Base-by-base conservation (phyloP, 2,113 vertebrate species). In the Cephalopterus ornatus region DNA sequence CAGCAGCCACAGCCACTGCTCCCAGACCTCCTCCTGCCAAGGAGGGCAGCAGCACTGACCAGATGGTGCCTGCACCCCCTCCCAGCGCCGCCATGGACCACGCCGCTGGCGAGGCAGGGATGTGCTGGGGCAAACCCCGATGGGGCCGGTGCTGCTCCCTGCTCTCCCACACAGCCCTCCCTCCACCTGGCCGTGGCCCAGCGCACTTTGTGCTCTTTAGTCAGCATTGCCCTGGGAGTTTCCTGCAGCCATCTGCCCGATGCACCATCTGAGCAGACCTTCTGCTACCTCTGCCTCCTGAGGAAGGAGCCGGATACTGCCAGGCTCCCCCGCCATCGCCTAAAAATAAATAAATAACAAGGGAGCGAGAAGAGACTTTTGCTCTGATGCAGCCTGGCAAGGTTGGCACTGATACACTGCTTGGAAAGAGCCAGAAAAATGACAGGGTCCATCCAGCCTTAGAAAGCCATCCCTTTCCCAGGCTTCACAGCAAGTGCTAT, bases 171-270 rank as follows among this genome's bases (percentile, higher is more conserved):
- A 0, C 53, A 88, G 79, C 50, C 49, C 50, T 82, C 73, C 59
- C 78, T 70, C 67, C 0, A 7, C 41, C 84, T 91, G 92, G 86
- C 94, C 11, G 0, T 1, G 0, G 78, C 93, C 81, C 96, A 93
- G 55, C 0, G 1, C 85, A 24, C 84, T 89, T 88, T 95, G 93
- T 14, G n/a, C 81, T 94, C 89, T 93, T 95, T 83, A 95, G 83
- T 78, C 84, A 78, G 92, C 56, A 3, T 22, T 81, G 81, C 96
- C 90, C 88, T 74, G 88, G 92, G 85, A 94, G 65, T 92, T 96
- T 93, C 84, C 86, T 81, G 65, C 27, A 95, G 88, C 96, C 95
- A 92, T 96, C 97, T 97, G 95, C 89, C 95, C 20, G 8, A 66
- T 4, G 5, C 77, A 59, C 71, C 84, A 95, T 95, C 93, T 93